Conservation (phyloP, 1,140 invertebrate genomes). For the Zeugodacus cucurbitae region DNA sequence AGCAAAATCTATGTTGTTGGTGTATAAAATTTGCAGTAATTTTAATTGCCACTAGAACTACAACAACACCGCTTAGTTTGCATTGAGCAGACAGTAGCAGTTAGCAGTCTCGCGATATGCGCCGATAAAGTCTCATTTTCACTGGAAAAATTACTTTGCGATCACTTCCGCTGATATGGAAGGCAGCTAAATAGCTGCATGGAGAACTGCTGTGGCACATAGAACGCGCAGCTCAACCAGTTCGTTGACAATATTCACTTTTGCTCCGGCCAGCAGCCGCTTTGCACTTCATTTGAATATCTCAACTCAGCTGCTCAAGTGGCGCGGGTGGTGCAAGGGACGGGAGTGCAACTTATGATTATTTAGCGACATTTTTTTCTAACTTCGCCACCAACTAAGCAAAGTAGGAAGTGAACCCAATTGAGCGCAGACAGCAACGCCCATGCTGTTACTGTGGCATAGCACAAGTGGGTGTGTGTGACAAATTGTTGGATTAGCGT, state of each 20-base stretch:
- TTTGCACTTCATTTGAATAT: slow-evolving; percentile 2
- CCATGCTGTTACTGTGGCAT: background rate
- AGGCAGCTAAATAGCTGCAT: background rate
- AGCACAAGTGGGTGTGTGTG: background rate
- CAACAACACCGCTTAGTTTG: background rate
- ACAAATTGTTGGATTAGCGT: no score
- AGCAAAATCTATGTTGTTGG: background rate
- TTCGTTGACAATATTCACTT: background rate
- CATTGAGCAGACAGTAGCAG: background rate
- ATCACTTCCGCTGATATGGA: slow-evolving; percentile 7
- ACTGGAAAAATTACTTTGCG: slow-evolving; percentile 9
- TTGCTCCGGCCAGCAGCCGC: background rate
- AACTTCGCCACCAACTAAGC: background rate
- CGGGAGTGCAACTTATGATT: background rate
- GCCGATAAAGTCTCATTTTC: slow-evolving; percentile 7
- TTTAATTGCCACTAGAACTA: background rate
- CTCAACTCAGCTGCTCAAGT: background rate
- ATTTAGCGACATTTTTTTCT: background rate
- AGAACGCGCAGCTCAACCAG: background rate
- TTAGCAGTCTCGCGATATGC: background rate
- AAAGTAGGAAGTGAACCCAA: slow-evolving; percentile 41
- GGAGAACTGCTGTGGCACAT: background rate
- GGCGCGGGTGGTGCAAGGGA: background rate
- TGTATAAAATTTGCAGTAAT: background rate
- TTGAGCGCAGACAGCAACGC: background rate